These are phyloP conservation scores for Anastrepha ludens DNA, from an alignment of 1,140 invertebrate genomes.

Conservation along the genomic window DNA sequence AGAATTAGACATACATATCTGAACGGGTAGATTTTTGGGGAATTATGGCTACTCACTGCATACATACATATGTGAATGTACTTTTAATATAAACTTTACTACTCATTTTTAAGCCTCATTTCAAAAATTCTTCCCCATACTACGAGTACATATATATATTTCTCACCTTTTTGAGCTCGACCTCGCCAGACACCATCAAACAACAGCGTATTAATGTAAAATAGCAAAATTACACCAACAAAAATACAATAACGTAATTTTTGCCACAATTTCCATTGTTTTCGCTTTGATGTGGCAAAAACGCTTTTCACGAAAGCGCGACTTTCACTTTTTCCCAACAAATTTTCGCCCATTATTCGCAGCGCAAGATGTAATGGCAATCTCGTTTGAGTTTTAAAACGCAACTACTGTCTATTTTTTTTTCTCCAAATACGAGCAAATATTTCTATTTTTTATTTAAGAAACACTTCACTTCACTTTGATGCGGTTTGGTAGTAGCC, in stretches of 20 bases:
- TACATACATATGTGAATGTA: no score
- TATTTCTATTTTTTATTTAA: neutral
- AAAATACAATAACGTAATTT: constrained; percentile 30
- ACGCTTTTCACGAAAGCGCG: constrained; percentile 35
- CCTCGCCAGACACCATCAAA: neutral
- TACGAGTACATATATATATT: neutral
- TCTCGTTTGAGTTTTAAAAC: no score
- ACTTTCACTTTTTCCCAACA: constrained; percentile 20
- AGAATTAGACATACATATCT: no score
- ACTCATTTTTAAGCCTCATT: no score
- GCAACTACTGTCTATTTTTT: neutral
- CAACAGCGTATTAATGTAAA: constrained; percentile 1
- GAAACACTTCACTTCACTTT: constrained; percentile 6
- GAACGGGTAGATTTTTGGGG: no score
- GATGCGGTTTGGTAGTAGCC: neutral
- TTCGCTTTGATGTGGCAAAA: neutral
- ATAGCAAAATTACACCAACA: constrained; percentile 44
- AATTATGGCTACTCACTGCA: no score
- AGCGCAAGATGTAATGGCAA: no score
- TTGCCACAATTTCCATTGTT: neutral
- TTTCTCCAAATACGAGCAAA: neutral
- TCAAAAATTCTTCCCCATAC: no score
- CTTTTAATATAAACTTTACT: no score
- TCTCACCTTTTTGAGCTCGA: neutral
- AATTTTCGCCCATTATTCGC: constrained; percentile 34